These are phyloP conservation scores for Pachyseris speciosa DNA, from an alignment of 64 coral and sea anemone species.

Conservation along the genomic window DNA sequence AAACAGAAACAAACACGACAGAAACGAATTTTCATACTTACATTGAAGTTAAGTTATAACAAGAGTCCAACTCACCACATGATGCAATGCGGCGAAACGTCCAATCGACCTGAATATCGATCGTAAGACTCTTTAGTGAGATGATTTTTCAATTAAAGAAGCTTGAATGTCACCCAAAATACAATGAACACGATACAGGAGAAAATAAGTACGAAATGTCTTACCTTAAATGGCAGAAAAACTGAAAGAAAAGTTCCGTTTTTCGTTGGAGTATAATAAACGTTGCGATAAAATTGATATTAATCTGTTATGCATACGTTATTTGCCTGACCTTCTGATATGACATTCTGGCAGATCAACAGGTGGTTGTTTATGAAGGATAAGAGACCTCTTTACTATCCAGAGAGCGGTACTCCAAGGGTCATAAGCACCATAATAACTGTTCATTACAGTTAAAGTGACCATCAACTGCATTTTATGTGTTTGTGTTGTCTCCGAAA, in stretches of 20 bases:
- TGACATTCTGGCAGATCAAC: conserved; percentile 25
- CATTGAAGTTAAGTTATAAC: not conserved
- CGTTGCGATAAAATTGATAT: not conserved
- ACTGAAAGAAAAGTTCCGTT: not conserved
- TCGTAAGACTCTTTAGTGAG: not conserved
- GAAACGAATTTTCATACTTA: not conserved
- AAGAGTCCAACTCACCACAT: not conserved
- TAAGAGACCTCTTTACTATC: conserved; percentile 19
- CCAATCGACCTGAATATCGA: not conserved
- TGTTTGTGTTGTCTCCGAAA: too few relatives aligned
- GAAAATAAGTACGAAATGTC: not conserved
- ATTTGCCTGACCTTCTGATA: not conserved
- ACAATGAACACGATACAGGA: too few relatives aligned
- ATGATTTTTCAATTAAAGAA: not conserved
- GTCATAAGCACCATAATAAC: not conserved
- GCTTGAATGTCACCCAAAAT: not conserved
- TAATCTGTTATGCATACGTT: conserved; percentile 61
- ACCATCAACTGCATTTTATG: not conserved
- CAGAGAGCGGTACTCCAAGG: not conserved
- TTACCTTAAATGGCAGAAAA: conserved; percentile 22
- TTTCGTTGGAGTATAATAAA: not conserved
- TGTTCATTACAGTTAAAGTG: not conserved
- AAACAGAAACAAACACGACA: not conserved
- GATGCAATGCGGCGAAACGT: not conserved
- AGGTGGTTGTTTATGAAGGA: conserved; percentile 8